Base-by-base conservation (phyloP, 2,888 invertebrate genomes). In the Parthenolecanium corni region DNA sequence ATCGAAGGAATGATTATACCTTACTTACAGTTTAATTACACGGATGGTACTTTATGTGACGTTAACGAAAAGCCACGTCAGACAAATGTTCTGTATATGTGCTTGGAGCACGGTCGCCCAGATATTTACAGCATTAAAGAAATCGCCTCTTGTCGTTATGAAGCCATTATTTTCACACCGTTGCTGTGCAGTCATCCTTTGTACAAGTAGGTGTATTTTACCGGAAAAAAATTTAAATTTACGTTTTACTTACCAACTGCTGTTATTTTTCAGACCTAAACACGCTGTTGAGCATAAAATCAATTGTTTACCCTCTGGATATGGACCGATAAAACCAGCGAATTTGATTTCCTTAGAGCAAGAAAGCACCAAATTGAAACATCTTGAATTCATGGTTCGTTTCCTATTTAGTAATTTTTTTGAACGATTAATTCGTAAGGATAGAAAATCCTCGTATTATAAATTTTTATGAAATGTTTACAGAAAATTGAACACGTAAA, bases 101-200 rank as follows among this genome's bases (percentile, higher is more conserved):
- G 96, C 75, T 89, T 86, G 71, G 80, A 81, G 3, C 86, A 89
- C 69, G 89, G 91, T 2, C 88, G 89, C 70, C 90, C 93, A 69
- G 94, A 95, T 72, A 84, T 96, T 2, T 91, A 89, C 72, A 89
- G 90, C 0, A 80, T 96, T 66, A 94, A 94, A 71, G 96, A 96
- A 74, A 88, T 85, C 0, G 86, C 91, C 0, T 92, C 90, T 0
- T 97, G 97, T 72, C 89, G 92, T 73, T 97, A 97, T 72, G 95
- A 96, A 75, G 85, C 85, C 2, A 82, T 96, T 14, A 86, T 97
- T 14, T 77, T 95, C 21, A 90, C 95, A 0, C 85, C 89, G 0
- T 74, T 85, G 11, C 77, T 98, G 1, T 98, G 98, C 71, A 77
- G 79, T 38, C 95, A 96, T 77, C 94, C 95, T 0, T 82, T 83